Evolutionary conservation across 2,113 vertebrate species (phyloP), one percentile per base, ranked within the genome.

Genomic region (Labeo catla): DNA sequence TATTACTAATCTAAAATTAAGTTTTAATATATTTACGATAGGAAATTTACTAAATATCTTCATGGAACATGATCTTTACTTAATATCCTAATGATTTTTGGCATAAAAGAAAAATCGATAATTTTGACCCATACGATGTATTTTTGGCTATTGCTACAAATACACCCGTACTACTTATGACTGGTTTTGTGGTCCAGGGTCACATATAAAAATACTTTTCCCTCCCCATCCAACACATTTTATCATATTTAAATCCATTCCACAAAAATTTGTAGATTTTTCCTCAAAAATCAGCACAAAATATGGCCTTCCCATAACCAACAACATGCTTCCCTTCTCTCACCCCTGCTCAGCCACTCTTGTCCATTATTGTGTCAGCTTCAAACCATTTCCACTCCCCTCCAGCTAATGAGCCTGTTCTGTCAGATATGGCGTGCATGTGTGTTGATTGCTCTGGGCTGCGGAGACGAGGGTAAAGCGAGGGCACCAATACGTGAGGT

Each of bases 391-490:
- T 70, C 78, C 81, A 54, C 68, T 73, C 16, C 19, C 50, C 68
- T 86, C 85, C 87, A 66, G 72, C 50, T 81, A 70, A 84, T 59
- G n/a, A 59, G 49, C 28, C 77, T 82, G 63, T 74, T 65, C 52
- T 52, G 52, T 54, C 43, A 39, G 52, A 83, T 50, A 52, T n/a
- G 63, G 50, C 45, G 39, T n/a, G 43, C 19, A 76, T 89, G 81
- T 83, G 78, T 65, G 79, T 78, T 76, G 84, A 80, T 70, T 49
- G 83, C 68, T 84, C 57, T 84, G 72, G 74, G 81, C 85, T 84
- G 68, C 47, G 7, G 73, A 81, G 76, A 85, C 59, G 16, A 84
- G 83, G 77, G 82, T 70, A 84, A 78, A 65, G 66, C 52, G 54
- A 68, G 79, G 74, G 59, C 82, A 81, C 28, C 65, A 19, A 84